These are phyloP conservation scores for Lepus oiostolus DNA, from an alignment of 2,797 vertebrate genomes.

Conservation along the genomic window DNA sequence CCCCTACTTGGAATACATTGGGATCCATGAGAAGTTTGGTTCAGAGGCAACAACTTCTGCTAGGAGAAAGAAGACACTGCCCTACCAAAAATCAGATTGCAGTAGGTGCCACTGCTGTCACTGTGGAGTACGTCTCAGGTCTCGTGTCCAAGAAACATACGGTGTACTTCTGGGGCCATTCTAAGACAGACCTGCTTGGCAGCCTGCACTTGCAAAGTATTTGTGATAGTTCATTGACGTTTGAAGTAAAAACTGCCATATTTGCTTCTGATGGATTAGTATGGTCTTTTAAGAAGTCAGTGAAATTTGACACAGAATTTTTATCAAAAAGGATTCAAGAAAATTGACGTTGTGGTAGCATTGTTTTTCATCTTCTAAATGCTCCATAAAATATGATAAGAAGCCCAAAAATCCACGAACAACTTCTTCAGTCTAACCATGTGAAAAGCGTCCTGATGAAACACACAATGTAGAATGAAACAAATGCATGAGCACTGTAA, in stretches of 20 bases:
- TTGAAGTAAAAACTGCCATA: neutral
- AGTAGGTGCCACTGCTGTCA: neutral
- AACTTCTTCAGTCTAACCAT: neutral
- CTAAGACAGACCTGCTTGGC: neutral
- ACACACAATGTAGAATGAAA: neutral
- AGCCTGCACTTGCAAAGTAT: neutral
- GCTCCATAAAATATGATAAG: neutral
- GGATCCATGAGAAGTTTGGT: neutral
- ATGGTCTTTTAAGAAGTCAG: neutral
- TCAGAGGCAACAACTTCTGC: neutral
- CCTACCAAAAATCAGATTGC: neutral
- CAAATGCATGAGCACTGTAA: neutral
- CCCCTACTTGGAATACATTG: neutral
- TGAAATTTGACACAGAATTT: constrained; percentile 4
- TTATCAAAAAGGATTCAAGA: neutral
- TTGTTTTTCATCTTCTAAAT: neutral
- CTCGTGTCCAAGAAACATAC: neutral
- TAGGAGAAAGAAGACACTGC: neutral
- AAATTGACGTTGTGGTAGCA: neutral
- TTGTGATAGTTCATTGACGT: neutral
- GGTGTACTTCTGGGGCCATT: neutral
- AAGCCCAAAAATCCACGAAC: neutral
- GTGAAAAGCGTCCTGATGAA: neutral
- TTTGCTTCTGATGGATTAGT: neutral
- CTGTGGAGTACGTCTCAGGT: too few species aligned